Evolutionary conservation across 2,113 vertebrate species (phyloP), one percentile per base, ranked within the genome.

Genomic region (Antennarius striatus): DNA sequence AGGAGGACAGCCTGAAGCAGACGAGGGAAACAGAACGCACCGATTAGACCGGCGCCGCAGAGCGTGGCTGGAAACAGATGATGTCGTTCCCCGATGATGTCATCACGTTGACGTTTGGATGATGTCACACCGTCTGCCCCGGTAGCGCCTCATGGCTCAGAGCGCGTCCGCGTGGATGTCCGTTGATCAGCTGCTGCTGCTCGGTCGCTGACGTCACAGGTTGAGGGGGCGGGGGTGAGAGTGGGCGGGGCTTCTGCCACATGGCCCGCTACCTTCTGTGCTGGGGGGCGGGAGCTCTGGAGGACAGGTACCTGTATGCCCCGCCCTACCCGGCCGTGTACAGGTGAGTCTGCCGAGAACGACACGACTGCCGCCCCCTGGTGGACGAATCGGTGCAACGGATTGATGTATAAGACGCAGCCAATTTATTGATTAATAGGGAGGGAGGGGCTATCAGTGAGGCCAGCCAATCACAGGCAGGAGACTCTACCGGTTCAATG

Each of bases 201-300:
- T 49, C 40, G 15, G 51, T 16, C 40, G 40, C 66, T 39, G 52
- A 69, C 72, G 7, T 54, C 70, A 28, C 68, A 16, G 68, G 58
- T 52, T 52, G 42, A 22, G 22, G 22, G 22, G 22, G 22, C 22
- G 22, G 15, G 42, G 17, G 71, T 75, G 59, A 75, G 29, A 63
- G 85, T 36, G 40, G 82, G 80, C 11, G 43, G 56, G 28, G 71
- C 53, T 59, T 36, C 17, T 1, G 10, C 3, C 0, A 51, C 59
- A 86, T 93, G 93, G 90, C 90, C 10, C 72, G 32, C n/a, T 90
- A 91, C 80, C 60, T 93, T 79, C 75, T 93, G 42, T 93, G 92
- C 86, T 93, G 92, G 88, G 87, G 89, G 63, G 90, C 91, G 36
- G 89, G 88, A 51, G 82, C 86, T 50, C 65, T 91, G 80, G 89